Evolutionary conservation across 2,113 vertebrate species (phyloP), one percentile per base, ranked within the genome.

Genomic region (Pomatorhinus ruficollis): DNA sequence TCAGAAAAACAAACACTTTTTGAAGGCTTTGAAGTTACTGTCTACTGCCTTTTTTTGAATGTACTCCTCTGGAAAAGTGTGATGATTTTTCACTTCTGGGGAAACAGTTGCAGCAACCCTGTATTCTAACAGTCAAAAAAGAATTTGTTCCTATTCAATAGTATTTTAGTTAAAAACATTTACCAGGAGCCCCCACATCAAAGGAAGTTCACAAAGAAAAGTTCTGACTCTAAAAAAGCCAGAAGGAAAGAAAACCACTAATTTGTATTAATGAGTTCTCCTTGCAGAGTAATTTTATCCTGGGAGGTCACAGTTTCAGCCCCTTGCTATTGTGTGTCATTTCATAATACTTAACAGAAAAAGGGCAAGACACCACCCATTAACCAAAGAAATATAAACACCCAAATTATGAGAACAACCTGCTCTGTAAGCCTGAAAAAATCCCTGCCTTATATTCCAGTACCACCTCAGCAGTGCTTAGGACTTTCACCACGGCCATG

Each of bases 221-320:
- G 57, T 79, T 87, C 56, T 61, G 61, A 72, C 71, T 87, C 74
- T 69, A 50, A 88, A 85, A 91, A 59, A n/a, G 45, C 53, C 59
- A 79, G 66, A 80, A 94, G 57, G 83, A 74, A 88, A 63, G 14
- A 83, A 45, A 77, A 83, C 69, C 7, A 15, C n/a, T 78, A 16
- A 81, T 75, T 47, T 86, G 76, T 44, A 89, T 87, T 92, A 95
- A 82, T 53, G 74, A 84, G 52, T 40, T 79, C 39, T 81, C 54
- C 53, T 74, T 71, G 60, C 24, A 83, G 49, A 97, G 70, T 30
- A 39, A 80, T 44, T 81, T 88, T 71, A 54, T 15, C 77, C 86
- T 82, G 69, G 40, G 12, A 95, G 80, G 87, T 91, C 89, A 87
- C 31, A 74, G 47, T 81, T 89, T 74, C 60, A 92, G 68, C 10